A percentile compares a stretch with the other conserved stretches of the same genome.
Evolutionary conservation across 2,888 invertebrate genomes (phyloP).

Genomic region (Pyralis farinalis): DNA sequence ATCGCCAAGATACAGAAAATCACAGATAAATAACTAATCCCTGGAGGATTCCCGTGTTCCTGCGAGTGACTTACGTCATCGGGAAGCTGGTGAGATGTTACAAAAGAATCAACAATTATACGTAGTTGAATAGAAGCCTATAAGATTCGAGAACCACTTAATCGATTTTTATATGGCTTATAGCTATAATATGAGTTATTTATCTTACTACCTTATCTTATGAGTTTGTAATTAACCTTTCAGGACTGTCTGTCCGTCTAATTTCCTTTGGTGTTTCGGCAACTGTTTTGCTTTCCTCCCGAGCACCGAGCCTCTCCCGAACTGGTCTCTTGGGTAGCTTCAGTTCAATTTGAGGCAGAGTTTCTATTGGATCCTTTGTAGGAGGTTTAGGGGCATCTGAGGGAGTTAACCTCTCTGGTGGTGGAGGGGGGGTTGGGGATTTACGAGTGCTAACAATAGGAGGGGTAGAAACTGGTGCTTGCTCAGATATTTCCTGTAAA

Average conservation of each 20-base stretch:
- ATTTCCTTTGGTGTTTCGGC: constrained; percentile 35
- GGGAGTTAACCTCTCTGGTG: constrained; percentile 18
- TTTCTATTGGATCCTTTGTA: constrained; percentile 34
- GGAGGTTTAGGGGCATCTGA: constrained; percentile 16
- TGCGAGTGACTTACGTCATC: no score
- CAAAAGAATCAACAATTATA: no score
- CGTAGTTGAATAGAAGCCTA: no score
- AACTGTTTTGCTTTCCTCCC: constrained; percentile 38
- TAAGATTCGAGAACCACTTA: no score
- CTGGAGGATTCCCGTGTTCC: no score
- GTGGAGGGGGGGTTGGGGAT: constrained; percentile 27
- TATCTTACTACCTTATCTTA: constrained; percentile 59
- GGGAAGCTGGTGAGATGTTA: no score
- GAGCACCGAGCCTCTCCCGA: constrained; percentile 62
- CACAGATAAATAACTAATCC: no score
- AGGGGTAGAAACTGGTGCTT: constrained; percentile 41
- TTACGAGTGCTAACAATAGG: constrained; percentile 29
- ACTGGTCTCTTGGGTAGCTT: constrained; percentile 72
- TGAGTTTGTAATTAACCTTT: constrained; percentile 58
- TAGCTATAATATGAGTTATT: no score
- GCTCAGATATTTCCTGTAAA: constrained; percentile 56
- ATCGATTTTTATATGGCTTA: no score
- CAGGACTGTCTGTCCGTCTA: constrained; percentile 51
- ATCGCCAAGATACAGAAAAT: no score
- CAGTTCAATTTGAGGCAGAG: constrained; percentile 68